Conservation (phyloP, 2,113 vertebrate genomes). For the Microtus montanus region DNA sequence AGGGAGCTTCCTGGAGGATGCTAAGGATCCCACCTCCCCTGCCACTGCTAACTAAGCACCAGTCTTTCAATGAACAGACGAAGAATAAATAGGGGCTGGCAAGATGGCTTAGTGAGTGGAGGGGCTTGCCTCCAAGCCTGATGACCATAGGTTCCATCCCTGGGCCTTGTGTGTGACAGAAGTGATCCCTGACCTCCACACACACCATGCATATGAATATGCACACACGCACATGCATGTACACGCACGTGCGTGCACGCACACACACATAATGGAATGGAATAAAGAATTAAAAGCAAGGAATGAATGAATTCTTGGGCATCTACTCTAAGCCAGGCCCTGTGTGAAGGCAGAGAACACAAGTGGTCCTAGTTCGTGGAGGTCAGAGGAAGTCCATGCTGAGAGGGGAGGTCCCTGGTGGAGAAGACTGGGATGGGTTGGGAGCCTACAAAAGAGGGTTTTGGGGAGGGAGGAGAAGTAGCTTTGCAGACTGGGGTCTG, state of each 20-base stretch:
- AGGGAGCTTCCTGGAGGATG: slow-evolving; percentile 38
- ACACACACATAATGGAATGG: neutral
- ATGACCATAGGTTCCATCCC: too few relatives aligned
- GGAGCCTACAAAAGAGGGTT: neutral
- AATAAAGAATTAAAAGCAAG: neutral
- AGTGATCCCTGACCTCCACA: neutral
- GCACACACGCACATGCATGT: neutral
- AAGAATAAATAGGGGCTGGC: neutral
- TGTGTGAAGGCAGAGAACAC: neutral
- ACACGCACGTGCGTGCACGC: neutral
- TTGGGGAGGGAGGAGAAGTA: neutral
- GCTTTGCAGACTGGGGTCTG: neutral
- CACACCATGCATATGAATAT: neutral
- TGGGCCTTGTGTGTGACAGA: too few relatives aligned
- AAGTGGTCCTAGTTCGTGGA: neutral
- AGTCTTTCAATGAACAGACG: slow-evolving; percentile 44
- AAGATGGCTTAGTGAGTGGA: neutral
- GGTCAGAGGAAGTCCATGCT: neutral
- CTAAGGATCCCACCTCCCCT: slow-evolving; percentile 47
- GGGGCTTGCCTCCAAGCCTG: too few relatives aligned
- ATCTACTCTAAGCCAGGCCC: neutral
- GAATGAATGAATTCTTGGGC: slow-evolving; percentile 55
- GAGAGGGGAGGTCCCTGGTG: neutral
- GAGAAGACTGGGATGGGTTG: neutral
- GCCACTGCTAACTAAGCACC: slow-evolving; percentile 24